Evolutionary conservation across 2,888 invertebrate genomes (phyloP), one percentile per base, ranked within the genome.

Genomic region (Gisinianus flammeolus): DNA sequence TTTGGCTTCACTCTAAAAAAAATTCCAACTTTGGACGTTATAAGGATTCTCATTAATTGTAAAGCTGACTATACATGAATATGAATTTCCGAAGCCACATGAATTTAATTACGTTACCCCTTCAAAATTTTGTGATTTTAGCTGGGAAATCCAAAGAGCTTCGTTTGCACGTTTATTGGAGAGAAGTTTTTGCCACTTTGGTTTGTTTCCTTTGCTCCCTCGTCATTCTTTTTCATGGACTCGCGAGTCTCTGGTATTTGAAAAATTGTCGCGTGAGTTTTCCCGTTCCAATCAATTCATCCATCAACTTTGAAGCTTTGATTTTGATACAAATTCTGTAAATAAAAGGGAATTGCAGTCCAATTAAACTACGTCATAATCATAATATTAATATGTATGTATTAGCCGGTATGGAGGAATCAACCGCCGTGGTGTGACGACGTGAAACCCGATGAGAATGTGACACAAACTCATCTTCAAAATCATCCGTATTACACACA

Each of bases 191-290:
- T 22, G 73, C 72, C 16, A 64, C 79, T 2, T 16, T 58, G 1
- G 64, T 80, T 12, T 76, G 76, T 44, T 79, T 76, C 70, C n/a
- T 69, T 16, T 71, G 54, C 19, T 76, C 76, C 22, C 56, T 76
- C 16, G 28, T 80, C 44, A 62, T 76, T 8, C 30, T 80, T 8
- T 80, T 76, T 66, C 80, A 80, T 69, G 72, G 66, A 19, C 52
- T 80, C 22, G 77, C 79, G 52, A 79, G 76, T 30, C 67, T 78
- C 28, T 80, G 80, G 80, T 80, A 70, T 31, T 3, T 22, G 2
- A 26, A 75, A 8, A 76, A 30, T 52, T 80, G 80, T 56, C 0
- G 44, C 4, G 79, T 79, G 75, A 62, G 71, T n/a, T n/a, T n/a
- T n/a, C n/a, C n/a, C n/a, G n/a, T n/a, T n/a, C n/a, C n/a, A n/a